Evolutionary conservation across 2,888 invertebrate genomes (phyloP).

Genomic region (Andrena camellia): DNA sequence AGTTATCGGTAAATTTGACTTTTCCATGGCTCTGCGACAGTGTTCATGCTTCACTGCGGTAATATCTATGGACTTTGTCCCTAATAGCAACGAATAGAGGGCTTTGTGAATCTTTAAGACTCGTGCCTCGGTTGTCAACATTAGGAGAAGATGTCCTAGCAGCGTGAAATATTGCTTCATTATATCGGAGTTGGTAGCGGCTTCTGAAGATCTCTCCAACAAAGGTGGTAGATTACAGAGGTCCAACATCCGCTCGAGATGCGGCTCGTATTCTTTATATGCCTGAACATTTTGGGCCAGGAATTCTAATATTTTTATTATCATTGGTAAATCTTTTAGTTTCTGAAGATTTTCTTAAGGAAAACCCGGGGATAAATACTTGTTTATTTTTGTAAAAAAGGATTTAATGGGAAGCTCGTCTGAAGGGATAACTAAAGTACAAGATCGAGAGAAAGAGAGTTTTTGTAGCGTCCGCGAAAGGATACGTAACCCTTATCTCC

Average conservation of each 20-base stretch:
- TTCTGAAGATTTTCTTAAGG: conserved; percentile 74
- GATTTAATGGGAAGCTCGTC: too few relatives aligned
- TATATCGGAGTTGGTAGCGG: conserved; percentile 65
- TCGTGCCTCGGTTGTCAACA: conserved; percentile 70
- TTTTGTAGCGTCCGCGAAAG: conserved; percentile 59
- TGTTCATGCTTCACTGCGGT: conserved; percentile 68
- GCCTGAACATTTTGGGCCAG: conserved; percentile 70
- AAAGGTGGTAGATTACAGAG: conserved; percentile 79
- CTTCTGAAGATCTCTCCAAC: conserved; percentile 79
- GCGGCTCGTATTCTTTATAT: conserved; percentile 70
- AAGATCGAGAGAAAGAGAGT: neutral
- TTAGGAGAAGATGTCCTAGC: conserved; percentile 79
- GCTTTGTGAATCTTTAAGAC: conserved; percentile 65
- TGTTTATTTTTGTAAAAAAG: neutral
- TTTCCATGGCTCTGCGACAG: conserved; percentile 74
- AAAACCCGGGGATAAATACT: neutral
- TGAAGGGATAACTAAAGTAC: too few relatives aligned
- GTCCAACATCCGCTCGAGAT: conserved; percentile 78
- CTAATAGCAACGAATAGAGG: conserved; percentile 68
- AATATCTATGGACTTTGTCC: conserved; percentile 20
- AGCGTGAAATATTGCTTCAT: conserved; percentile 82
- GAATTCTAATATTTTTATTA: conserved; percentile 81
- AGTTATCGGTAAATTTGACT: conserved; percentile 81
- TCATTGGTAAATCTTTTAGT: conserved; percentile 78
- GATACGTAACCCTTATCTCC: conserved; percentile 78